Evolutionary conservation across 1,140 invertebrate genomes (phyloP).

Genomic region (Brachystomella parvula): DNA sequence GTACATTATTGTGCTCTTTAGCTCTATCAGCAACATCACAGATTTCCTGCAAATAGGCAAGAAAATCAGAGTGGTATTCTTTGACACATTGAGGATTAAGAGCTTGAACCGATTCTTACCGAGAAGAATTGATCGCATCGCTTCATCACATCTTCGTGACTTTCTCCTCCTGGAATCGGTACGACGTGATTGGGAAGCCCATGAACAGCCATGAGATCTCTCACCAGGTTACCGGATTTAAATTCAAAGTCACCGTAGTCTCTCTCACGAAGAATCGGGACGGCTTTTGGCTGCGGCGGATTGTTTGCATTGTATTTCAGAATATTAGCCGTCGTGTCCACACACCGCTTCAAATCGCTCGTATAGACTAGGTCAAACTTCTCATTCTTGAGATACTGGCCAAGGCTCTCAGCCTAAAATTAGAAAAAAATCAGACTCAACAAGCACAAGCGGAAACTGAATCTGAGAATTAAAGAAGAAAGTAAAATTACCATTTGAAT

Average conservation of each 20-base stretch:
- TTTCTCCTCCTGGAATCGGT: slow-evolving; percentile 27
- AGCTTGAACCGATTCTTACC: not conserved
- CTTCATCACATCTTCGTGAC: slow-evolving; percentile 15
- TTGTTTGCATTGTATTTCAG: slow-evolving; percentile 17
- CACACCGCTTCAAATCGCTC: slow-evolving; percentile 30
- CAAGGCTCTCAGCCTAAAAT: slow-evolving; percentile 25
- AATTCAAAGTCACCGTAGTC: slow-evolving; percentile 34
- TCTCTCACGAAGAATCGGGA: slow-evolving; percentile 20
- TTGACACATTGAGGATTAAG: not conserved
- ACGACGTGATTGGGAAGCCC: slow-evolving; percentile 17
- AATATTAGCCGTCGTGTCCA: slow-evolving; percentile 29
- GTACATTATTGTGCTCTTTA: slow-evolving; percentile 17
- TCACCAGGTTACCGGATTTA: not conserved
- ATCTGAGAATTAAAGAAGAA: slow-evolving; percentile 1
- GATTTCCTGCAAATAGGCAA: slow-evolving; percentile 17
- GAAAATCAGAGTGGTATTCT: not conserved
- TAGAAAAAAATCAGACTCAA: not conserved
- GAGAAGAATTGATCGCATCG: slow-evolving; percentile 24
- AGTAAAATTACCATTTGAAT: slow-evolving; percentile 26
- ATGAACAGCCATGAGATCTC: slow-evolving; percentile 1
- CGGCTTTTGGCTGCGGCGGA: slow-evolving; percentile 13
- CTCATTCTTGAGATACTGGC: slow-evolving; percentile 21
- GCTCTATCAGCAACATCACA: slow-evolving; percentile 21
- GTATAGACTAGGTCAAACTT: slow-evolving; percentile 24
- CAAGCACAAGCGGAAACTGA: not conserved